These are phyloP conservation scores for Proteles cristata DNA, from an alignment of 2,113 vertebrate species.

Conservation along the genomic window DNA sequence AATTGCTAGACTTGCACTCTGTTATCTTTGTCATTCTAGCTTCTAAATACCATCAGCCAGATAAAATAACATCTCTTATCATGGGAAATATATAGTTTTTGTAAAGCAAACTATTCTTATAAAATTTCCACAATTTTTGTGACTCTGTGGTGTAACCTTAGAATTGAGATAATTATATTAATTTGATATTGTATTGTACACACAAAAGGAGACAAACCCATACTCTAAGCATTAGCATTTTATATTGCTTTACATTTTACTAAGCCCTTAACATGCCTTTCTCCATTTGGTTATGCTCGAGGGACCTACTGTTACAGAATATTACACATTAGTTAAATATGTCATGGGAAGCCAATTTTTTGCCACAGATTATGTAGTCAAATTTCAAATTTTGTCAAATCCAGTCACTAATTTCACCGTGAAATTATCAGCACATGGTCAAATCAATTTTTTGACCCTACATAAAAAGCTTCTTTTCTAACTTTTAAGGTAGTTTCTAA, in stretches of 20 bases:
- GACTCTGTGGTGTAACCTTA: not conserved
- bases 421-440: not conserved
- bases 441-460: not conserved
- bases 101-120: not conserved
- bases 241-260: not conserved
- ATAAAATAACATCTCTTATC: not conserved
- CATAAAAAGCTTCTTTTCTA: not conserved
- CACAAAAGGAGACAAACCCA: not conserved
- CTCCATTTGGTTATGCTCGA: not conserved
- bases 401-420: not conserved
- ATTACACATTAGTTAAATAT: not conserved
- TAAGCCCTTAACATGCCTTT: not conserved
- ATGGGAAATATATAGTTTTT: not conserved
- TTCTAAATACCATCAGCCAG: constrained; percentile 4
- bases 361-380: not conserved
- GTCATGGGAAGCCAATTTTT: not conserved
- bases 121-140: not conserved
- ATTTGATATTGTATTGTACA: not conserved
- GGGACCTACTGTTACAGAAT: not conserved
- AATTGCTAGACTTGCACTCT: not conserved
- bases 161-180: not conserved
- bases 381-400: not conserved
- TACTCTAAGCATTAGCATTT: not conserved
- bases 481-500: not conserved
- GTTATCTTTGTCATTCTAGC: not conserved